Conservation (phyloP, 2,113 vertebrate species). For the Casuarius casuarius region DNA sequence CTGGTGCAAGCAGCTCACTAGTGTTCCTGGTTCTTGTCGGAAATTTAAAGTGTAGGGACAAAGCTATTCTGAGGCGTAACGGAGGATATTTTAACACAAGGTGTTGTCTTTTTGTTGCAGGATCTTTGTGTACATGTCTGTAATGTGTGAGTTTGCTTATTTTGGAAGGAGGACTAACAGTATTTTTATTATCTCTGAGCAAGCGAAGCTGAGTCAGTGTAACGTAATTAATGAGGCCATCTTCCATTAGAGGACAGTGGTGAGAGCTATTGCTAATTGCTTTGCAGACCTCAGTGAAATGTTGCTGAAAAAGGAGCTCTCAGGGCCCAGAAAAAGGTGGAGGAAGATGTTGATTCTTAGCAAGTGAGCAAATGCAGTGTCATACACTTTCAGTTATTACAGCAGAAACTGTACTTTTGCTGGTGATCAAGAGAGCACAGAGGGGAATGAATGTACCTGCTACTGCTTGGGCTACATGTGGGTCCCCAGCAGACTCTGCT, state of each 20-base stretch:
- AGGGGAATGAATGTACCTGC: neutral
- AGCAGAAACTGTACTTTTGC: neutral
- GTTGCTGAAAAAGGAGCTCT: neutral
- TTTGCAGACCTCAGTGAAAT: neutral
- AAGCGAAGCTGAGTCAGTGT: neutral
- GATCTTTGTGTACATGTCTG: neutral
- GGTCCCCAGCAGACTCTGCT: rapidly evolving
- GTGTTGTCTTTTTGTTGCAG: rapidly evolving
- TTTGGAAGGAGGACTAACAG: neutral
- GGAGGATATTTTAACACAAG: neutral
- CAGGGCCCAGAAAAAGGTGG: rapidly evolving
- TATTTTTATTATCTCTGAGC: slow-evolving; percentile 6
- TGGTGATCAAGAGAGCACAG: rapidly evolving
- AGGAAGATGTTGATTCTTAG: neutral
- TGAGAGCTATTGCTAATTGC: slow-evolving; percentile 24
- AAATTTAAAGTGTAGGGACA: neutral
- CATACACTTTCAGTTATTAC: rapidly evolving
- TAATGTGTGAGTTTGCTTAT: neutral
- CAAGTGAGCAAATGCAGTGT: neutral
- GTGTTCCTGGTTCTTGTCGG: neutral
- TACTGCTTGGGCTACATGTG: rapidly evolving
- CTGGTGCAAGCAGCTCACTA: neutral
- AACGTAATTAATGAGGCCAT: slow-evolving; percentile 27
- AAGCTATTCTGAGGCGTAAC: neutral
- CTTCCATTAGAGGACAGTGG: neutral